Evolutionary conservation across 2,113 vertebrate genomes (phyloP).

Genomic region (Canis aureus): DNA sequence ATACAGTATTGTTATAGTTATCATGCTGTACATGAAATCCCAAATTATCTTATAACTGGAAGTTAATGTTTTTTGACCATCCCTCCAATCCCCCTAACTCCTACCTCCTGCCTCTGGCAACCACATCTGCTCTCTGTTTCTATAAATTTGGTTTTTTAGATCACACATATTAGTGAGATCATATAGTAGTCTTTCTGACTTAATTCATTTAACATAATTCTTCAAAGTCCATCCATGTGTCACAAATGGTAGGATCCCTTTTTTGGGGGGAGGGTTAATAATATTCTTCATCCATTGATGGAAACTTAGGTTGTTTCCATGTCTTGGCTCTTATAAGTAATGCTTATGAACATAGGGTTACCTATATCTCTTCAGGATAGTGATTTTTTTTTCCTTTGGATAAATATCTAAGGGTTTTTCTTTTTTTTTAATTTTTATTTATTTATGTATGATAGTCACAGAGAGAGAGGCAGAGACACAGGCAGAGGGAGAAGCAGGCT

Average conservation of each 20-base stretch:
- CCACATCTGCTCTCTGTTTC: neutral
- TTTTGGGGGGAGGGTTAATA: neutral
- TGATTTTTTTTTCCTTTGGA: neutral
- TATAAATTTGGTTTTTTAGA: neutral
- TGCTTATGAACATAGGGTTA: neutral
- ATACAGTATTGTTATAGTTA: neutral
- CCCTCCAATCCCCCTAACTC: neutral
- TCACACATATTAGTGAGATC: neutral
- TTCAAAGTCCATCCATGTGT: neutral
- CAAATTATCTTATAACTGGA: neutral
- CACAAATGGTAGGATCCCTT: neutral
- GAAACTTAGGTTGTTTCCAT: neutral
- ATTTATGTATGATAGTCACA: no score
- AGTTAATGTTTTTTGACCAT: neutral
- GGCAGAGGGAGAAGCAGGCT: no score
- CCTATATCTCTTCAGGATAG: neutral
- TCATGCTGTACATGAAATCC: neutral
- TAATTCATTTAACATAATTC: neutral
- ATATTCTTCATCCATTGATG: neutral
- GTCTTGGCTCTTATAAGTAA: neutral
- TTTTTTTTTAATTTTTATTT: no score
- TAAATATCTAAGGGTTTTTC: neutral
- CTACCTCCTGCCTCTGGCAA: neutral
- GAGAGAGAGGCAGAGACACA: no score
- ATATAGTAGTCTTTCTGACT: neutral